phyloP scores from a whole-genome alignment of 2,888 invertebrate species.

The Himalopsyche tibetana region DNA sequence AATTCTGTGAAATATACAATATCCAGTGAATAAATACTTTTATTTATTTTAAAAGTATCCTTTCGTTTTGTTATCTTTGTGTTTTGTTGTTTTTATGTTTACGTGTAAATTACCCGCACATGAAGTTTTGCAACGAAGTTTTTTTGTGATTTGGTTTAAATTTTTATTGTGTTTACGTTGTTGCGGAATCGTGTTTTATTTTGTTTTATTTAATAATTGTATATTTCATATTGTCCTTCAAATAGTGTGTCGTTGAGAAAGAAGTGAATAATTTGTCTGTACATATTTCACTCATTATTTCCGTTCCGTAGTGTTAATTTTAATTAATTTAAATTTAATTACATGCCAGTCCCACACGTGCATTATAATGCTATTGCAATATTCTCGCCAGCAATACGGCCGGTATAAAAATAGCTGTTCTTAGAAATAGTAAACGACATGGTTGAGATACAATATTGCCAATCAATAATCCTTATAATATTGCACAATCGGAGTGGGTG shows the following conservation, averaged over 20 bases:
- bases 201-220: background rate
- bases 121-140: conserved; percentile 17
- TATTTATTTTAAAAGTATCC: background rate
- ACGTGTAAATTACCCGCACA: conserved; percentile 4
- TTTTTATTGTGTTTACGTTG: background rate
- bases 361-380: background rate
- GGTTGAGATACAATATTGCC: too few species aligned
- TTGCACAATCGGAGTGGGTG: background rate
- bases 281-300: background rate
- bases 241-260: background rate
- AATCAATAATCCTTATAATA: too few species aligned
- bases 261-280: background rate
- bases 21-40: background rate
- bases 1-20: background rate
- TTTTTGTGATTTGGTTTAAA: background rate
- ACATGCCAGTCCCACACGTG: background rate
- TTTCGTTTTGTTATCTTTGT: conserved; percentile 10
- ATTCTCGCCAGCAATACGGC: background rate
- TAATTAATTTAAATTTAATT: conserved; percentile 4
- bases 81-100: conserved; percentile 19
- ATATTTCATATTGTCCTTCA: background rate
- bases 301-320: background rate
- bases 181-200: background rate
- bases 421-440: background rate
- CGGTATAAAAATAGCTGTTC: background rate